Evolutionary conservation across 2,888 invertebrate genomes (phyloP).

Genomic region (Drosophila kuntzei): DNA sequence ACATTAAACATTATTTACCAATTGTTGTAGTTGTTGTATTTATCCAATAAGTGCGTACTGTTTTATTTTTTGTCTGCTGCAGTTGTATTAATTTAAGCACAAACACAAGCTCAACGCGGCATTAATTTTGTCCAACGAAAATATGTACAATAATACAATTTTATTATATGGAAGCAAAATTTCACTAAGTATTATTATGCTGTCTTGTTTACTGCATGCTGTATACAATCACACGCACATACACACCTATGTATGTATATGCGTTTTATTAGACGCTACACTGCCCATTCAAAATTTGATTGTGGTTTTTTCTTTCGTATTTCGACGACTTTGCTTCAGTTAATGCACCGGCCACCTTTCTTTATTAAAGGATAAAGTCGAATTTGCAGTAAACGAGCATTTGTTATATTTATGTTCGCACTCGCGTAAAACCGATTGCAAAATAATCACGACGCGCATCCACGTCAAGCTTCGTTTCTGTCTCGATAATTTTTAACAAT

Average conservation of each 20-base stretch:
- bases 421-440: slow-evolving; percentile 56
- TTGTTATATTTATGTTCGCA: slow-evolving; percentile 45
- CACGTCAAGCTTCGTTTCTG: slow-evolving; percentile 56
- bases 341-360: slow-evolving; percentile 12
- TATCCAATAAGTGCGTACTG: slow-evolving; percentile 63
- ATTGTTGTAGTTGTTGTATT: slow-evolving; percentile 40
- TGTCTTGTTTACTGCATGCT: slow-evolving; percentile 56
- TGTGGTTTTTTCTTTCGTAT: slow-evolving; percentile 7
- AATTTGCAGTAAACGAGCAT: slow-evolving; percentile 16
- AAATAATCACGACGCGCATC: slow-evolving; percentile 57
- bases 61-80: slow-evolving; percentile 51
- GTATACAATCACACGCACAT: slow-evolving; percentile 23
- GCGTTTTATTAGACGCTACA: slow-evolving; percentile 58
- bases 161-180: slow-evolving; percentile 54
- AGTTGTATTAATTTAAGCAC: slow-evolving; percentile 54
- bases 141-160: slow-evolving; percentile 15
- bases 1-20: slow-evolving; percentile 62
- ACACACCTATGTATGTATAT: slow-evolving; percentile 41
- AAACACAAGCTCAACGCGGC: slow-evolving; percentile 24
- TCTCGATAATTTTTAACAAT: slow-evolving; percentile 47
- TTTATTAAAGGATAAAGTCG: slow-evolving; percentile 13
- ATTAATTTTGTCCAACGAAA: slow-evolving; percentile 18
- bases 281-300: slow-evolving; percentile 52
- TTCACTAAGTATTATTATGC: slow-evolving; percentile 51
- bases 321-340: slow-evolving; percentile 16